A percentile compares a stretch with the other conserved stretches of the same genome.
Evolutionary conservation across 1,140 invertebrate genomes (phyloP).

Genomic region (Atta texana): DNA sequence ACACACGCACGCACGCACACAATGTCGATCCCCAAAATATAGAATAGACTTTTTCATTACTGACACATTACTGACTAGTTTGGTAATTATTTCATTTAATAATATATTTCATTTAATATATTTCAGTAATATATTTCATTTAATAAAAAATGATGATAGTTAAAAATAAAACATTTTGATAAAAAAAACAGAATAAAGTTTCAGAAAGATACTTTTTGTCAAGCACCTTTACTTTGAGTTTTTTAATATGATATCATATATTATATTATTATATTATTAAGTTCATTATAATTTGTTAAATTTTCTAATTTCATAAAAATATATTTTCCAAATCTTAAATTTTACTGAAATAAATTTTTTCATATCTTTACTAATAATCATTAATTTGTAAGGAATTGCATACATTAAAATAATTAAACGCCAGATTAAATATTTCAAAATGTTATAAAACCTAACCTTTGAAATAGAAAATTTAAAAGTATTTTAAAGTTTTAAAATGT

Average conservation of each 20-base stretch:
- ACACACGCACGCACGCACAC: no score
- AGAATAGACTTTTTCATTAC: neutral
- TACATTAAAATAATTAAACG: neutral
- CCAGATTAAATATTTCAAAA: neutral
- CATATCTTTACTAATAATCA: neutral
- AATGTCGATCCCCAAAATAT: neutral
- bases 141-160: neutral
- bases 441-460: neutral
- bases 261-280: neutral
- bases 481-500: neutral
- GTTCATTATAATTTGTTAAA: neutral
- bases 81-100: no score
- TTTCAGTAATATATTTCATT: no score
- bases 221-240: no score
- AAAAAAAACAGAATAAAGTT: neutral
- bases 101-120: no score
- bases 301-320: slow-evolving; percentile 3
- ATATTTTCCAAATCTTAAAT: neutral
- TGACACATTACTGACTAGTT: neutral
- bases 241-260: neutral
- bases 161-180: neutral
- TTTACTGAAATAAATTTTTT: neutral
- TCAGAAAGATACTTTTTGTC: slow-evolving; percentile 2
- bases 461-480: neutral
- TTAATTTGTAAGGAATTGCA: neutral